Percentiles rank a stretch among this genome's conserved stretches.
These are phyloP conservation scores for Panthera tigris DNA, from an alignment of 2,113 vertebrate genomes.

Conservation along the genomic window DNA sequence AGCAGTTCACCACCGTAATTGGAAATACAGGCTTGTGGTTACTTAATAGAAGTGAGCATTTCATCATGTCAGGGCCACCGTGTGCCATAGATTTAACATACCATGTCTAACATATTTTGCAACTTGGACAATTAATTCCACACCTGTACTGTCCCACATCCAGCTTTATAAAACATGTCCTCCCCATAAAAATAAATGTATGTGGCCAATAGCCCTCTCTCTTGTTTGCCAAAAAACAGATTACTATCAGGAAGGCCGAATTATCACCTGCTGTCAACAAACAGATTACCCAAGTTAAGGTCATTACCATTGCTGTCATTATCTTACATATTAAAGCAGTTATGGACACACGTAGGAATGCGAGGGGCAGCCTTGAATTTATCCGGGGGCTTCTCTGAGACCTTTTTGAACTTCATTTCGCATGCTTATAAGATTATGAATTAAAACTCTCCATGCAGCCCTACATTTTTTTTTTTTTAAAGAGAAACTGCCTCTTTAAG, in stretches of 20 bases:
- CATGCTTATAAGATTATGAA: slow-evolving; percentile 53
- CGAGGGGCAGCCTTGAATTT: slow-evolving; percentile 45
- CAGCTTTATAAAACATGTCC: slow-evolving; percentile 70
- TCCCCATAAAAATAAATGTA: slow-evolving; percentile 67
- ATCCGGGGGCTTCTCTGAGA: slow-evolving; percentile 54
- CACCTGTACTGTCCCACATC: slow-evolving; percentile 60
- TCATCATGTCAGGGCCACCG: slow-evolving; percentile 64
- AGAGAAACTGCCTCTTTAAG: slow-evolving; percentile 54
- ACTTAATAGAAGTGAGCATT: slow-evolving; percentile 64
- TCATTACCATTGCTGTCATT: slow-evolving; percentile 52
- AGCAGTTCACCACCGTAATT: slow-evolving; percentile 53
- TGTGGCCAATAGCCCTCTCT: slow-evolving; percentile 64
- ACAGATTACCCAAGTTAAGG: slow-evolving; percentile 64
- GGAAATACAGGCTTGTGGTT: slow-evolving; percentile 66
- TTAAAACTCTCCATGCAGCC: slow-evolving; percentile 45
- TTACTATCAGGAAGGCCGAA: slow-evolving; percentile 62
- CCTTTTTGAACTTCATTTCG: slow-evolving; percentile 48
- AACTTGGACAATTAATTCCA: slow-evolving; percentile 70
- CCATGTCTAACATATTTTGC: slow-evolving; percentile 75
- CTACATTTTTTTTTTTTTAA: slow-evolving; percentile 7
- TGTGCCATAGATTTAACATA: slow-evolving; percentile 59
- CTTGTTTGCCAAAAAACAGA: slow-evolving; percentile 69
- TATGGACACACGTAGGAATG: background rate
- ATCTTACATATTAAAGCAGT: slow-evolving; percentile 30
- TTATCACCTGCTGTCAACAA: slow-evolving; percentile 71